Base-by-base conservation (phyloP, 1,140 invertebrate species). In the Trichonephila clavata region DNA sequence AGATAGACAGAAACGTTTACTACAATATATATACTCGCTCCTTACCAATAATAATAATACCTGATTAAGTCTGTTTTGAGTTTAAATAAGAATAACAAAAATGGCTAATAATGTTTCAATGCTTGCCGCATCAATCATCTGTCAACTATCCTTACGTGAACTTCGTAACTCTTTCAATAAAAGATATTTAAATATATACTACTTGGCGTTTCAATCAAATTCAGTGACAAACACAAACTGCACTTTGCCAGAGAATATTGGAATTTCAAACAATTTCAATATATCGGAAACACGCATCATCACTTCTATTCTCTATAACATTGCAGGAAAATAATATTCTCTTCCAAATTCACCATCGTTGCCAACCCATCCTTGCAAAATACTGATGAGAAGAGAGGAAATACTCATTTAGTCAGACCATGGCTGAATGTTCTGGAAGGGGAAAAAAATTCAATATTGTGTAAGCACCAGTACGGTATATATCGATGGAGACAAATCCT, bases 301-400 rank as follows among this genome's bases (percentile, higher is more conserved):
- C 71, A 32, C 27, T 39, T 14, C 5, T 18, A 16, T 77, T 39
- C 27, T 39, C 27, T 18, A 16, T 77, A 14, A 77, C 71, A 39
- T 77, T 1, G 71, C 16, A 27, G 71, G 71, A 39, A 77, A 77
- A 63, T 21, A 50, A 50, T 50, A 50, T 63, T 63, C 61, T 2
- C 61, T 21, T 21, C 6, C 18, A 63, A 63, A 63, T 13, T 77
- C 71, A 77, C 18, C 16, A 27, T 16, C 14, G 81, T 50, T 57
- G 50, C 81, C 43, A 83, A 21, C 50, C 21, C 8, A 20, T 14
- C 50, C 16, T 18, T 6, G 24, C 81, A 57, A 83, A 83, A 83
- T 83, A 83, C 39, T 59, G 81, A 83, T 83, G 81, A 83, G 81
- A 83, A 83, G n/a, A 43, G 14, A 21, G 20, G 50, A 57, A 59